Evolutionary conservation across 2,888 invertebrate species (phyloP), one percentile per base, ranked within the genome.

Genomic region (Macaria liturata): DNA sequence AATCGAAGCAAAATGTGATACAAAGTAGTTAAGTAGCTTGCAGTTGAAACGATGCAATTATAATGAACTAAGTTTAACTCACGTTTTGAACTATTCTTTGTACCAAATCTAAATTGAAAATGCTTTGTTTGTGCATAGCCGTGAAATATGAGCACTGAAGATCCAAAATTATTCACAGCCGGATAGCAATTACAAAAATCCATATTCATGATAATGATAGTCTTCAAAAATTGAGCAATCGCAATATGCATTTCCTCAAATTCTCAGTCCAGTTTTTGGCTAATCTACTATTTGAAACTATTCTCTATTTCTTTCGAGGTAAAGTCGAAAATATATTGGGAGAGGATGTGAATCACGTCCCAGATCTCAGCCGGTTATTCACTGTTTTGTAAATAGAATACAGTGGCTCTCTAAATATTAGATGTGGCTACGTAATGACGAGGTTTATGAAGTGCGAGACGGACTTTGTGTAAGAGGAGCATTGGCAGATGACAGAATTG

Each of bases 351-450:
- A 62, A 46, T 64, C 62, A 59, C 54, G 53, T 46, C 59, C 59
- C 52, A 60, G 52, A 58, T 53, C 57, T 64, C 57, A 66, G 56
- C 47, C 48, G 53, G 50, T 62, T 64, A 61, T 62, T 62, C 62
- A 62, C 55, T 46, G 57, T 48, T 50, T 54, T 57, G 59, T 61
- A 66, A 64, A 64, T 61, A 64, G 55, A 62, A 62, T 60, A 57
- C 46, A 52, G 52, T 46, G 49, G 55, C 55, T 55, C 52, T 60
- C 51, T 46, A 56, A 60, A 60, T 60, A 56, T 56, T 60, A 56
- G 51, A 52, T 43, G 55, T 53, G 48, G 49, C 59, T 43, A 46
- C 49, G 52, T 56, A 49, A 60, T 49, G 49, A 46, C 48, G 45
- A 32, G 39, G 49, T 54, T 30, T 48, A 51, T 51, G 49, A 56